Evolutionary conservation across 35 echinoderm and acorn worm species (phyloP), one percentile per base, ranked within the genome.

Genomic region (Ptychodera flava): DNA sequence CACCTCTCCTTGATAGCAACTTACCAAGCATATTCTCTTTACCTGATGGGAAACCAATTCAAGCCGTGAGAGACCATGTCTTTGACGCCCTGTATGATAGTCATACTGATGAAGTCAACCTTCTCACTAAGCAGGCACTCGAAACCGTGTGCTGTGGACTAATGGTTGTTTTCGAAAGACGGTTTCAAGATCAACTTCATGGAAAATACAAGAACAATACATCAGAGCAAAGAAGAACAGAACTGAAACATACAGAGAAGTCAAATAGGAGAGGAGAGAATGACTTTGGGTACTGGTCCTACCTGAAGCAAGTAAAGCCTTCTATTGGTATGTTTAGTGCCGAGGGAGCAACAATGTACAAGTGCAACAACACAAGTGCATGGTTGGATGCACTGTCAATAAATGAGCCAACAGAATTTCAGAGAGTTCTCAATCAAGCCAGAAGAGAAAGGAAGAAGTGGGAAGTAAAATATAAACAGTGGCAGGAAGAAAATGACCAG

Each of bases 241-340:
- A 80, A 28, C 76, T 76, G 31, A 86, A 76, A 31, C 0, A 86
- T 14, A 86, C 52, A 30, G 27, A 31, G 22, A 86, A 86, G 35
- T 75, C 38, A 1, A 86, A 86, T 31, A 86, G 78, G 32, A n/a
- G 36, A 30, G 85, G 85, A 15, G 85, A 86, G 35, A 86, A 86
- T 77, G 85, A 86, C 30, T 76, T 86, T n/a, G 85, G 85, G 10
- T 86, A 86, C 52, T 86, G 85, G 85, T 28, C 85, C 15, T 33
- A 77, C 38, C 15, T 86, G 27, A 77, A 32, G 85, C 38, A n/a
- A 31, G 33, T 0, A 31, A 32, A 38, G 34, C 85, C 53, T 30
- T 77, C 85, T 75, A 31, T 86, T 38, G 75, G 33, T 32, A 31
- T 75, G 32, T 31, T 86, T 38, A 30, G 33, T 16, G 75, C 33